Conservation (phyloP, 2,113 vertebrate genomes). For the Pongo abelii region DNA sequence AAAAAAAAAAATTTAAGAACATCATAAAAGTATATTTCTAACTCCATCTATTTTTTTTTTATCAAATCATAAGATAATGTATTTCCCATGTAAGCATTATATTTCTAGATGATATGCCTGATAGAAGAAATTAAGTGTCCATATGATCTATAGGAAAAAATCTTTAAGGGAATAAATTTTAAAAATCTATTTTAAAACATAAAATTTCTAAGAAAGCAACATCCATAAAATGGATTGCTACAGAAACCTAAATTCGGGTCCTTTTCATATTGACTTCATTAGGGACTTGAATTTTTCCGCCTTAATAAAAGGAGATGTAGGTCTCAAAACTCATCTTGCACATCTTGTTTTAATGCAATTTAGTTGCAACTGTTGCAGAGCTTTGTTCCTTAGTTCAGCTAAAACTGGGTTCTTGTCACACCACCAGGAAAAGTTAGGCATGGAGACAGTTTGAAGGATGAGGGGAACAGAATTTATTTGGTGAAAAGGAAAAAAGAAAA, state of each 20-base stretch:
- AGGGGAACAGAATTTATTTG: too few relatives aligned
- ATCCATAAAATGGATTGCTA: neutral
- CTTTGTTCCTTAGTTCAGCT: too few relatives aligned
- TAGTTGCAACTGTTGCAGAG: neutral
- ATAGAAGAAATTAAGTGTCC: neutral
- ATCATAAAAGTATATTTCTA: slow-evolving; percentile 67
- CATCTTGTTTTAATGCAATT: neutral
- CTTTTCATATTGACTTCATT: neutral
- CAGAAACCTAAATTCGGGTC: neutral
- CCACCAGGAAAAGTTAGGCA: too few relatives aligned
- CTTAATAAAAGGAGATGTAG: neutral
- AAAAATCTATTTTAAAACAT: neutral
- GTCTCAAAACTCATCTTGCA: neutral
- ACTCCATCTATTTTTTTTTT: slow-evolving; percentile 64
- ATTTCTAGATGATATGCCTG: slow-evolving; percentile 8
- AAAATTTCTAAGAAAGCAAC: slow-evolving; percentile 3
- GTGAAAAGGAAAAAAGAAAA: too few relatives aligned
- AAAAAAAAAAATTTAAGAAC: slow-evolving; percentile 72
- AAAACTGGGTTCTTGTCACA: too few relatives aligned
- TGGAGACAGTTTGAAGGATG: too few relatives aligned
- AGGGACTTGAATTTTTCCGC: neutral
- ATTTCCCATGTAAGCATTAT: slow-evolving; percentile 1
- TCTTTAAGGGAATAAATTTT: neutral
- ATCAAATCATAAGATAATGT: slow-evolving; percentile 46
- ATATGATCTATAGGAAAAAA: neutral